phyloP scores from a whole-genome alignment of 2,113 vertebrate genomes.

The Lipotes vexillifer region DNA sequence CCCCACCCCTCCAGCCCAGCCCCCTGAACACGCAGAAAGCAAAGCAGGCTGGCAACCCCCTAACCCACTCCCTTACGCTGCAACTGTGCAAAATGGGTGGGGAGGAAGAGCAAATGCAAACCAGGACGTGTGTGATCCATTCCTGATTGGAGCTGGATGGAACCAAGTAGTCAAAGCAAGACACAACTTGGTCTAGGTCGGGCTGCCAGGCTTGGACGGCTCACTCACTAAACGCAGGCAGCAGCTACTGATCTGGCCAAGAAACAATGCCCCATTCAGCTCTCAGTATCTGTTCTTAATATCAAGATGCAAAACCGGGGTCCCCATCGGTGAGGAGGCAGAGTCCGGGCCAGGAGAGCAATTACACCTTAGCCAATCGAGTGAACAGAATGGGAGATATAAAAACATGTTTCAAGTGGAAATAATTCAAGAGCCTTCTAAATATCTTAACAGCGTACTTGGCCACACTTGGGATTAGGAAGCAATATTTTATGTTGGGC shows the following conservation, averaged over 20 bases:
- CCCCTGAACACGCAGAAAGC: neutral
- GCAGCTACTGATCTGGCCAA: constrained; percentile 77
- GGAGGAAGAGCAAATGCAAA: neutral
- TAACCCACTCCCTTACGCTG: constrained; percentile 24
- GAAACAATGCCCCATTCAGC: constrained; percentile 81
- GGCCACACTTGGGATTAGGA: constrained; percentile 66
- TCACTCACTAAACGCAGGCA: constrained; percentile 46
- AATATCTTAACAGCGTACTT: constrained; percentile 69
- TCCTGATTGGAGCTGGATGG: constrained; percentile 50
- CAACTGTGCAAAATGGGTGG: neutral
- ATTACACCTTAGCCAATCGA: constrained; percentile 64
- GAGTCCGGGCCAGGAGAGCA: constrained; percentile 61
- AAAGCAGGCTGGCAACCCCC: constrained; percentile 46
- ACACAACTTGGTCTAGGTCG: constrained; percentile 7
- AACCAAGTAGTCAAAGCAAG: constrained; percentile 47
- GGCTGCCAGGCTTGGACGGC: constrained; percentile 46
- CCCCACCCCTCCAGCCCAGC: neutral
- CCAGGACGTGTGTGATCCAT: neutral
- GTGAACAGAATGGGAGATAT: constrained; percentile 64
- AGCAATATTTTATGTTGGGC: constrained; percentile 71
- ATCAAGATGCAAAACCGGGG: constrained; percentile 69
- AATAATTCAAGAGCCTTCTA: constrained; percentile 70
- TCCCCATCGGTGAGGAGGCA: constrained; percentile 44
- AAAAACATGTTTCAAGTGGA: constrained; percentile 68
- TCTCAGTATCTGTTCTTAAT: constrained; percentile 78